Conservation (phyloP, 2,797 vertebrate genomes). For the Lepidocolaptes lacrymiger region DNA sequence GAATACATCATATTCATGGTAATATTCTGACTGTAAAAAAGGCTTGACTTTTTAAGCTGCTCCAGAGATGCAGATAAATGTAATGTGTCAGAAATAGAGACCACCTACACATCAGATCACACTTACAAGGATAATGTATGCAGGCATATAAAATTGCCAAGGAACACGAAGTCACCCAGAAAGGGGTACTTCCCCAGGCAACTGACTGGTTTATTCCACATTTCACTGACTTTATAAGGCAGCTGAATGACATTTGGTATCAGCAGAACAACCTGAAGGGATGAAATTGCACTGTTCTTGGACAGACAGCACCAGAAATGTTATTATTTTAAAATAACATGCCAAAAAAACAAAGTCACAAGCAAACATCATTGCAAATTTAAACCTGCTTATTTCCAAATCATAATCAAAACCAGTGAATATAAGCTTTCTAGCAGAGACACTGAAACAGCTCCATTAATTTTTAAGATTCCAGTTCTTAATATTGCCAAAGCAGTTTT, state of each 20-base stretch:
- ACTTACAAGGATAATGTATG: constrained; percentile 57
- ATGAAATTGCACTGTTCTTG: neutral
- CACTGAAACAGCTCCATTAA: neutral
- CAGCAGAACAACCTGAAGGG: constrained; percentile 48
- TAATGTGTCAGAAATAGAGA: constrained; percentile 61
- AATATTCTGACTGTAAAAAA: constrained; percentile 44
- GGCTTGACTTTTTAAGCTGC: constrained; percentile 46
- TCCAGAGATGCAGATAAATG: constrained; percentile 65
- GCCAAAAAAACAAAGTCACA: constrained; percentile 7
- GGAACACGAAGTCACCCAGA: constrained; percentile 56
- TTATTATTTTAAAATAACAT: neutral
- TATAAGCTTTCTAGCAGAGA: neutral
- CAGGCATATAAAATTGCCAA: constrained; percentile 35
- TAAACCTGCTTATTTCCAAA: constrained; percentile 5
- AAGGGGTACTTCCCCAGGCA: constrained; percentile 49
- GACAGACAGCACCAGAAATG: neutral
- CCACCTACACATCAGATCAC: constrained; percentile 64
- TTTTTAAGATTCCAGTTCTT: neutral
- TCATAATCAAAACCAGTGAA: neutral
- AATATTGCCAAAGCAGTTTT: neutral
- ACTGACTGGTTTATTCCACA: constrained; percentile 32
- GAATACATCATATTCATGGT: constrained; percentile 51
- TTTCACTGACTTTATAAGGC: constrained; percentile 30
- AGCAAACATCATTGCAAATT: neutral
- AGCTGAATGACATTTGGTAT: constrained; percentile 39